Conservation (phyloP, 2,113 vertebrate genomes). For the Eurystomus gularis region DNA sequence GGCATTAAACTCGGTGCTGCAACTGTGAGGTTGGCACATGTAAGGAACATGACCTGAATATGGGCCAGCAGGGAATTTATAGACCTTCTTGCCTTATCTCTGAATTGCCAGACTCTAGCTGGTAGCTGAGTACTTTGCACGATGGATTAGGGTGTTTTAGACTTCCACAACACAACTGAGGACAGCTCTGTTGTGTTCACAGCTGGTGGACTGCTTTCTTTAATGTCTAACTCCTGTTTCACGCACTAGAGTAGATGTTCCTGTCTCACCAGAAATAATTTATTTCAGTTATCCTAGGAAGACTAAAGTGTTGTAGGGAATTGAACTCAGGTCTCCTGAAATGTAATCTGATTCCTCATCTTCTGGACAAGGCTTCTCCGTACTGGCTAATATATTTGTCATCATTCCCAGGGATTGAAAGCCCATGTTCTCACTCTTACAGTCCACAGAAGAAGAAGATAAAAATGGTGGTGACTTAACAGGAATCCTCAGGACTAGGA, state of each 20-base stretch:
- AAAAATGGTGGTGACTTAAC: background rate
- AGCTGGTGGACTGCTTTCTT: background rate
- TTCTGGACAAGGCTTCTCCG: background rate
- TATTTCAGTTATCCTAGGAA: background rate
- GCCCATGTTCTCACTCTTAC: accelerated
- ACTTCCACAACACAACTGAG: background rate
- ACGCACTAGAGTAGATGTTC: background rate
- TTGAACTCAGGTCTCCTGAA: background rate
- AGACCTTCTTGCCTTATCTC: background rate
- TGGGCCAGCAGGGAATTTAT: background rate
- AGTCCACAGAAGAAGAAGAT: background rate
- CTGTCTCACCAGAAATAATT: background rate
- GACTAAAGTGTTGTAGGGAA: background rate
- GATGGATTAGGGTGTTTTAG: background rate
- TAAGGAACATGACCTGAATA: background rate
- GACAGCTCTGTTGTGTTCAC: background rate
- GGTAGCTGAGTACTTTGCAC: background rate
- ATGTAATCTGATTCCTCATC: background rate
- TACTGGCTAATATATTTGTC: background rate
- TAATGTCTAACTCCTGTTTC: background rate
- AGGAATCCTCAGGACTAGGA: background rate
- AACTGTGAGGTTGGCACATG: background rate
- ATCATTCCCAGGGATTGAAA: background rate
- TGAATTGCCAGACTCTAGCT: background rate
- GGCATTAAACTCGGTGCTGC: background rate